Conservation (phyloP, 2,888 invertebrate genomes). For the Troglohyphantes excavatus region DNA sequence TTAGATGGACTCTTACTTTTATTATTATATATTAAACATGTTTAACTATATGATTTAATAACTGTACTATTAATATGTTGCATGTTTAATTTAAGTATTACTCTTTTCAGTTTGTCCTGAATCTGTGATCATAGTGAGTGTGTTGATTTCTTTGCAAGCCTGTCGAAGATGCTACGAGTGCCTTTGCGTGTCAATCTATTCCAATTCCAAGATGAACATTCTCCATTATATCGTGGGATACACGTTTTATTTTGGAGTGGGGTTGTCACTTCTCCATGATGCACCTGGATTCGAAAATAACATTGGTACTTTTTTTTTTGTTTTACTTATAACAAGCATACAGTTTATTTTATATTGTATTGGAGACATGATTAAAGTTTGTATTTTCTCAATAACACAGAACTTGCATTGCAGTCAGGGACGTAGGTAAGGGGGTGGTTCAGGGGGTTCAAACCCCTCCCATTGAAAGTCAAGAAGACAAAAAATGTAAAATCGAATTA, state of each 20-base stretch:
- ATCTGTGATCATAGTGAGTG: constrained; percentile 73
- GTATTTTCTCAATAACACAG: too few species aligned
- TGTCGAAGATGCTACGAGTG: constrained; percentile 91
- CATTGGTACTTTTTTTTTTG: constrained; percentile 67
- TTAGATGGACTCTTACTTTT: too few species aligned
- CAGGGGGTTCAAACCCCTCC: too few species aligned
- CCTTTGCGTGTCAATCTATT: constrained; percentile 90
- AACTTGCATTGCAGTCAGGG: too few species aligned
- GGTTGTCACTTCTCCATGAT: constrained; percentile 81
- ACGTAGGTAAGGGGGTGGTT: too few species aligned
- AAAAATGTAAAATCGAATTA: too few species aligned
- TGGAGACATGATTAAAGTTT: too few species aligned
- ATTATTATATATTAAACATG: too few species aligned
- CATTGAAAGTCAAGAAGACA: too few species aligned
- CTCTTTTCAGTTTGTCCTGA: constrained; percentile 73
- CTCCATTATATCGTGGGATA: constrained; percentile 90
- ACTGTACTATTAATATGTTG: too few species aligned
- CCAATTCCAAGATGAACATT: constrained; percentile 90
- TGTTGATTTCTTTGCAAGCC: constrained; percentile 86
- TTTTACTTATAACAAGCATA: background rate
- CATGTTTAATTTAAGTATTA: too few species aligned
- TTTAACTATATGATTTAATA: too few species aligned
- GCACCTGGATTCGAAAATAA: constrained; percentile 81
- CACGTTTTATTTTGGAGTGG: constrained; percentile 88
- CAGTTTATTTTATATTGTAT: background rate